phyloP scores from a whole-genome alignment of 2,888 invertebrate species.

The Linnaemya vulpina region DNA sequence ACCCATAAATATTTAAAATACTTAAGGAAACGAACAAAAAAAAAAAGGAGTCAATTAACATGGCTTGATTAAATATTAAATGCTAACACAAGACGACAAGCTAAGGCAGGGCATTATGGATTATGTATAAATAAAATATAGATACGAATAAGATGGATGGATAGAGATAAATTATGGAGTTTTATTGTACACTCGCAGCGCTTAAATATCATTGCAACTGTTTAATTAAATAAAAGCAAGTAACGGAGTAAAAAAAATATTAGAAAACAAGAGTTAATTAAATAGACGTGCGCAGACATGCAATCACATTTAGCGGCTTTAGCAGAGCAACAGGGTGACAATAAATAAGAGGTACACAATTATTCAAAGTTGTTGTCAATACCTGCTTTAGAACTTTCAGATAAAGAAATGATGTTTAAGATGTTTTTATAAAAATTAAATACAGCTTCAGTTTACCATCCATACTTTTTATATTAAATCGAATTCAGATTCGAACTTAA shows the following conservation, averaged over 20 bases:
- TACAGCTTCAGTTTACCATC: too few species aligned
- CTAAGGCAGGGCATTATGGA: constrained; percentile 10
- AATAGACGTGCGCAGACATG: neutral
- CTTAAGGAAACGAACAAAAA: neutral
- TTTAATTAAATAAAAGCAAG: constrained; percentile 38
- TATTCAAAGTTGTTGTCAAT: too few species aligned
- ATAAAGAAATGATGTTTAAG: too few species aligned
- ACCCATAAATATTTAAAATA: constrained; percentile 29
- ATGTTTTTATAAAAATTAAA: too few species aligned
- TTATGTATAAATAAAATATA: neutral
- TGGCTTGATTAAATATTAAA: constrained; percentile 28
- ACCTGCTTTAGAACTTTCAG: too few species aligned
- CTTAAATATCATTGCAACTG: constrained; percentile 25
- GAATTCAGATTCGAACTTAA: too few species aligned
- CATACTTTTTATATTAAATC: too few species aligned
- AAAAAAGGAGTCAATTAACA: constrained; percentile 45
- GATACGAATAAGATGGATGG: neutral
- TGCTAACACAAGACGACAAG: constrained; percentile 20
- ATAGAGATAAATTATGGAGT: constrained; percentile 40
- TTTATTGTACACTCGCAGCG: constrained; percentile 27
- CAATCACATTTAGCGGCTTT: neutral
- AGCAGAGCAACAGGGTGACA: constrained; percentile 22
- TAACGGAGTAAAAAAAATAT: neutral
- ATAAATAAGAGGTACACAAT: neutral
- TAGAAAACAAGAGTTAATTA: constrained; percentile 19